Base-by-base conservation (phyloP, 2,888 invertebrate species). In the Odontomyia ornata region DNA sequence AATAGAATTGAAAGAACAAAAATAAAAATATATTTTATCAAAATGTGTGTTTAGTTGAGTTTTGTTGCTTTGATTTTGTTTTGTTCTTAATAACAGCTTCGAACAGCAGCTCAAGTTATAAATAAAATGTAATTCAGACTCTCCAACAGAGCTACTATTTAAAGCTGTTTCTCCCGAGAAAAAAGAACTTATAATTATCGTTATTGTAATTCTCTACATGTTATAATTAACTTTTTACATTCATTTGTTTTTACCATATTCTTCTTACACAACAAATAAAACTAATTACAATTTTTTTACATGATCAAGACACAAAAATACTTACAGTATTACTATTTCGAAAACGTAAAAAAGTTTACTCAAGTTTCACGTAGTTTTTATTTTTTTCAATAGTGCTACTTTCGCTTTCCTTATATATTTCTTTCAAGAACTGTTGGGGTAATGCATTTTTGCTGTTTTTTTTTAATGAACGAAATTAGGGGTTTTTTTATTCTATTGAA, bases 61-160 rank as follows among this genome's bases (percentile, higher is more conserved):
- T 64, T 28, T 71, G 23, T 13, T 71, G 23, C 7, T 65, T 57
- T 21, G 23, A 36, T 56, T 21, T 36, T 5, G 3, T 36, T 36
- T 36, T 36, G 5, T 36, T 36, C 36, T 36, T 36, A 36, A 9
- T 36, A 28, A 47, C 67, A 60, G 71, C 72, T 79, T 79, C 73
- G 28, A 77, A 77, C 46, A 79, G 76, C 21, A 76, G 79, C 80
- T 47, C 80, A 77, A 71, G 79, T 84, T 85, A 85, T 83, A 85
- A 84, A 84, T 83, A 84, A 84, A 77, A 85, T 86, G 85, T 86
- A 86, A 84, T 86, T 86, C 86, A 86, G 86, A 86, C 86, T 86
- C 86, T 77, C 78, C 79, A 79, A 78, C 57, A 75, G 76, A 78
- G 78, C 79, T 76, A 72, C 76, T 79, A 62, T 77, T 78, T 75